These are phyloP conservation scores for Brotula barbata DNA, from an alignment of 2,797 vertebrate genomes.

Conservation along the genomic window DNA sequence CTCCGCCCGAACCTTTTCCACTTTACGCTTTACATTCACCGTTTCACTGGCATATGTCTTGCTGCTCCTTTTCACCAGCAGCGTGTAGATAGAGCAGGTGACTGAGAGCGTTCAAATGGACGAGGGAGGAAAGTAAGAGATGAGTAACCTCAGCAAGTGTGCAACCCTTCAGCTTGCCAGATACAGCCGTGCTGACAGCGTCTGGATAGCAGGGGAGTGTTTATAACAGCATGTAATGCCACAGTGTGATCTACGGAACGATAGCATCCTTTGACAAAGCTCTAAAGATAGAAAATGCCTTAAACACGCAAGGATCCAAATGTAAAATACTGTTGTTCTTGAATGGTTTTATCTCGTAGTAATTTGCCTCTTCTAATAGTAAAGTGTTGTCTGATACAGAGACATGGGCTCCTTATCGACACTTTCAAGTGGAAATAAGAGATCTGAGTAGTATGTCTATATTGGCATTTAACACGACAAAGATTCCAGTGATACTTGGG, in stretches of 20 bases:
- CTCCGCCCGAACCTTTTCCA: slow-evolving; percentile 17
- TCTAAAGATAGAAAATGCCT: slow-evolving; percentile 36
- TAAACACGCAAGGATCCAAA: slow-evolving; percentile 21
- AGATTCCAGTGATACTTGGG: slow-evolving; percentile 1
- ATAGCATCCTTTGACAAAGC: slow-evolving; percentile 40
- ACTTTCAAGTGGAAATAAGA: slow-evolving; percentile 14
- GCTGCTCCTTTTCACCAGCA: slow-evolving; percentile 65
- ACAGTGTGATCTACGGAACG: slow-evolving; percentile 21
- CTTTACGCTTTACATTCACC: slow-evolving; percentile 44
- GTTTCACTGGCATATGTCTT: slow-evolving; percentile 63
- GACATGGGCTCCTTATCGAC: slow-evolving; percentile 4
- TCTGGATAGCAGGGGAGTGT: slow-evolving; percentile 43
- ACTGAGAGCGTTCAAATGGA: slow-evolving; percentile 39
- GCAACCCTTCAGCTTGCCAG: slow-evolving; percentile 51
- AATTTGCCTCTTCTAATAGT: slow-evolving; percentile 20
- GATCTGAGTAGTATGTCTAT: background rate
- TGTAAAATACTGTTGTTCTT: slow-evolving; percentile 14
- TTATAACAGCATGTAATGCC: slow-evolving; percentile 42
- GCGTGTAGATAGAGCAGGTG: slow-evolving; percentile 60
- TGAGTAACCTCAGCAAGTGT: slow-evolving; percentile 43
- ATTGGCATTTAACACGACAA: slow-evolving; percentile 9
- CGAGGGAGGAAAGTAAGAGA: slow-evolving; percentile 24
- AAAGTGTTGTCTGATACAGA: slow-evolving; percentile 15
- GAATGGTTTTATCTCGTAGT: slow-evolving; percentile 12
- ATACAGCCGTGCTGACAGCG: slow-evolving; percentile 54